Percentiles rank a stretch among this genome's conserved stretches.
These are phyloP conservation scores for Bubalus kerabau DNA, from an alignment of 2,113 vertebrate genomes.

Conservation along the genomic window DNA sequence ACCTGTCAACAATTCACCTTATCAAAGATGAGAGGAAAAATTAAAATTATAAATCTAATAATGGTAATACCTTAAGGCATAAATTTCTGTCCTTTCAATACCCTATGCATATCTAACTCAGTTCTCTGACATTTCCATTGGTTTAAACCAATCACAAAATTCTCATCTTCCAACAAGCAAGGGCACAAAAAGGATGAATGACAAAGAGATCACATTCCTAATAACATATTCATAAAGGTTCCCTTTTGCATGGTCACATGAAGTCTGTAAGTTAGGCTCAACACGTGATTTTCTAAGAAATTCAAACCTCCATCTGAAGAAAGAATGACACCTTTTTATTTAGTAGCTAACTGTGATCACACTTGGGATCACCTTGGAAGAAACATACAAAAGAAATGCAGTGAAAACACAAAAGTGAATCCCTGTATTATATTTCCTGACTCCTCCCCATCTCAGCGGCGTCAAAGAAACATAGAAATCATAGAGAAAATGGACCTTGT, in stretches of 20 bases:
- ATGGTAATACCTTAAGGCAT: neutral
- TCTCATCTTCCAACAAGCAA: constrained; percentile 31
- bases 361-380: neutral
- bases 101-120: neutral
- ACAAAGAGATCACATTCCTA: neutral
- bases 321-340: neutral
- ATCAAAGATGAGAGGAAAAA: constrained; percentile 15
- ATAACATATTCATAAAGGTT: constrained; percentile 29
- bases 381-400: neutral
- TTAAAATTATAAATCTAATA: constrained; percentile 54
- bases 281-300: neutral
- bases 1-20: constrained; percentile 3
- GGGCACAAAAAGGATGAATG: constrained; percentile 17
- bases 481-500: neutral
- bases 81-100: constrained; percentile 28
- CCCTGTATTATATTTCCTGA: neutral
- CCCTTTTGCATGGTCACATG: neutral
- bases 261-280: neutral
- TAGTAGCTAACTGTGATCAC: neutral
- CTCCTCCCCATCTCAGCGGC: neutral
- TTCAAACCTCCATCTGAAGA: neutral
- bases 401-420: neutral
- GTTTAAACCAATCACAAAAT: constrained; percentile 21
- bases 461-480: neutral
- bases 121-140: constrained; percentile 4